phyloP scores from a whole-genome alignment of 2,113 vertebrate species.

The Laterallus jamaicensis region DNA sequence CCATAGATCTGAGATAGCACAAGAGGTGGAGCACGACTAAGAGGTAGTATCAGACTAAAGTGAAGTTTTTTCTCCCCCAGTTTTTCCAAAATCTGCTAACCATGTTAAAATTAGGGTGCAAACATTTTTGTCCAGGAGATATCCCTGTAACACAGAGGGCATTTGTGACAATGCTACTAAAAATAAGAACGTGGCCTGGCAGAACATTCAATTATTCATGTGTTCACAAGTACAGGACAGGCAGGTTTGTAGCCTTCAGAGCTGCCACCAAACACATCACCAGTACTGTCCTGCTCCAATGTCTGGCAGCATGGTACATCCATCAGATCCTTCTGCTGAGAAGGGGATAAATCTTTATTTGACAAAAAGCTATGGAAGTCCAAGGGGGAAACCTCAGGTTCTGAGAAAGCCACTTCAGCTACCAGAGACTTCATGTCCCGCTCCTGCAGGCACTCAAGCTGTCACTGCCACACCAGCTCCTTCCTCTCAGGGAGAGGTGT shows the following conservation, averaged over 20 bases:
- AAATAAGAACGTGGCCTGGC: background rate
- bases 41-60: background rate
- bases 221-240: background rate
- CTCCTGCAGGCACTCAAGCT: background rate
- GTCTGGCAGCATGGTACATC: background rate
- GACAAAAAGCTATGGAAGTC: background rate
- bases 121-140: background rate
- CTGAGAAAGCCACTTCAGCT: background rate
- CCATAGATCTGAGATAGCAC: background rate
- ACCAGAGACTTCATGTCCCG: accelerated
- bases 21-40: background rate
- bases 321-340: background rate
- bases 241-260: background rate
- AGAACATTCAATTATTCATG: background rate
- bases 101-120: background rate
- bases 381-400: background rate
- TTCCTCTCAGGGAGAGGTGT: background rate
- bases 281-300: accelerated
- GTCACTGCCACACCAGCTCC: background rate
- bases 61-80: background rate
- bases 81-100: background rate
- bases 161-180: background rate
- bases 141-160: background rate
- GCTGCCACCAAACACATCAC: background rate
- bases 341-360: background rate